phyloP scores from a whole-genome alignment of 2,888 invertebrate species.

The Chesias legatella region DNA sequence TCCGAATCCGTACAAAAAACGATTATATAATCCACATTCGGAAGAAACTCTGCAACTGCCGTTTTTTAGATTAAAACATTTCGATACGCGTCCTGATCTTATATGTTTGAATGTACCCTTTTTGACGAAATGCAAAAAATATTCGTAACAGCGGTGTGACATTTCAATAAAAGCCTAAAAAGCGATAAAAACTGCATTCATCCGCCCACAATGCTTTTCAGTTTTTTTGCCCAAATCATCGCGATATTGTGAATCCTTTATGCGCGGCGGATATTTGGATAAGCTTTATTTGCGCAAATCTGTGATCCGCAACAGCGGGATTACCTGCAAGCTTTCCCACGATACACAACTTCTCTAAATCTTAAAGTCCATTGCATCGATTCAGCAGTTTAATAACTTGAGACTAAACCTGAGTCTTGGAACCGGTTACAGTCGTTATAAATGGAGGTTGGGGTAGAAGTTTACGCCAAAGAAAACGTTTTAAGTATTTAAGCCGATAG shows the following conservation, averaged over 20 bases:
- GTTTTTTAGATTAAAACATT: constrained; percentile 39
- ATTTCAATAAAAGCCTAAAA: constrained; percentile 48
- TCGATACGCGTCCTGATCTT: constrained; percentile 25
- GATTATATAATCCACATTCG: constrained; percentile 27
- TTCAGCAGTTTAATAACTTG: too few relatives aligned
- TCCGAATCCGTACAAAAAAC: constrained; percentile 20
- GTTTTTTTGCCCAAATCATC: constrained; percentile 28
- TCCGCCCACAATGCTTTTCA: constrained; percentile 17
- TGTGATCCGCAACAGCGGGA: constrained; percentile 33
- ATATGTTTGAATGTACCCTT: constrained; percentile 51
- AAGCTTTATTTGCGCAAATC: constrained; percentile 31
- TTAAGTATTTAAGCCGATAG: too few relatives aligned
- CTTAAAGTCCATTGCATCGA: too few relatives aligned
- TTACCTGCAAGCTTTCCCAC: constrained; percentile 21
- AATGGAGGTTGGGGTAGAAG: too few relatives aligned
- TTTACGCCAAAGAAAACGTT: too few relatives aligned
- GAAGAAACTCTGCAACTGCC: constrained; percentile 49
- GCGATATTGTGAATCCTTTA: constrained; percentile 30
- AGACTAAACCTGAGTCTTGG: too few relatives aligned
- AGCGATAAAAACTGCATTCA: constrained; percentile 14
- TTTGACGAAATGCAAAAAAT: constrained; percentile 35
- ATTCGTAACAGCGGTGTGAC: constrained; percentile 36
- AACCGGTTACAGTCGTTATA: too few relatives aligned
- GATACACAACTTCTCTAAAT: too few relatives aligned
- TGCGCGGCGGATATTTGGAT: constrained; percentile 42